phyloP scores from a whole-genome alignment of 1,140 invertebrate species.

The Lordiphosa clarofinis region DNA sequence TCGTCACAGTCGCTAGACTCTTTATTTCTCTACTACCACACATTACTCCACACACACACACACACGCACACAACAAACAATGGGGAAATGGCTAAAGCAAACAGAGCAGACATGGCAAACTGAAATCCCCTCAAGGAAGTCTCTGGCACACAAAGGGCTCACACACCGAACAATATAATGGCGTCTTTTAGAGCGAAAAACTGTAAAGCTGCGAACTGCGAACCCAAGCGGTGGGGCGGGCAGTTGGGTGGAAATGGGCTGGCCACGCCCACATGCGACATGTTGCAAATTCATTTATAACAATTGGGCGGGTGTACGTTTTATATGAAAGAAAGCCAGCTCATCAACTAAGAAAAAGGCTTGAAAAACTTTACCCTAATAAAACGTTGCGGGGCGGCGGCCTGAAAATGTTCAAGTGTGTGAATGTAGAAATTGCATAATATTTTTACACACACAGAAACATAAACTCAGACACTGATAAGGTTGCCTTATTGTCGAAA shows the following conservation, averaged over 20 bases:
- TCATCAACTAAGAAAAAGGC: constrained; percentile 50
- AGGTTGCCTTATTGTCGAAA: constrained; percentile 41
- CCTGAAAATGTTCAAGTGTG: constrained; percentile 50
- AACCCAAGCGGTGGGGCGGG: neutral
- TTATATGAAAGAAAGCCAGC: constrained; percentile 21
- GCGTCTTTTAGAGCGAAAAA: constrained; percentile 17
- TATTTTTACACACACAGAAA: constrained; percentile 48
- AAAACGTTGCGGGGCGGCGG: constrained; percentile 49
- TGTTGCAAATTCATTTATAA: constrained; percentile 71
- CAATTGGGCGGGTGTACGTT: constrained; percentile 37
- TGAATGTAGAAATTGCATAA: constrained; percentile 74
- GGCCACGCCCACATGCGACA: constrained; percentile 58
- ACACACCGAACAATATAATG: constrained; percentile 15
- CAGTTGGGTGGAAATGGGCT: constrained; percentile 17
- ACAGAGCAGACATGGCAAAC: constrained; percentile 33
- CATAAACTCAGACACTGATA: constrained; percentile 20
- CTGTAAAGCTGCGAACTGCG: constrained; percentile 20
- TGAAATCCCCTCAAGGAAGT: constrained; percentile 58
- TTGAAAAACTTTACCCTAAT: constrained; percentile 35
- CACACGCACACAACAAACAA: constrained; percentile 14
- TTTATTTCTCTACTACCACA: constrained; percentile 32
- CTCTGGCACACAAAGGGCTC: constrained; percentile 32
- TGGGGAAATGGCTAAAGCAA: constrained; percentile 9
- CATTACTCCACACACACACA: constrained; percentile 52
- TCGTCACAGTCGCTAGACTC: constrained; percentile 44